Evolutionary conservation across 2,113 vertebrate species (phyloP).

Genomic region (Butorides virescens): DNA sequence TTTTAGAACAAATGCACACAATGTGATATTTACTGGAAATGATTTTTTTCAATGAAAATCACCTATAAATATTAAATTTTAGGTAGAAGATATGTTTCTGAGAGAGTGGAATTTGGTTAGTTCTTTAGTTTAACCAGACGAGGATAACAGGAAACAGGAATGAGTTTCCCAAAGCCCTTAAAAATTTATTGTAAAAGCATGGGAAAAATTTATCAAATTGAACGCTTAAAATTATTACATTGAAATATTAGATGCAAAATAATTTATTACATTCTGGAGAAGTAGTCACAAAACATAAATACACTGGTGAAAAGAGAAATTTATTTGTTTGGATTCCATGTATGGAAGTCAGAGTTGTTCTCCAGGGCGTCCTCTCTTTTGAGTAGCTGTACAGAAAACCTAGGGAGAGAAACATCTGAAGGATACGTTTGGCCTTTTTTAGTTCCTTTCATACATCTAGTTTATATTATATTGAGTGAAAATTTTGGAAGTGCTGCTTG

Average conservation of each 20-base stretch:
- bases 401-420: not conserved
- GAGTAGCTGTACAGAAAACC: not conserved
- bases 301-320: not conserved
- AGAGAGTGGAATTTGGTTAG: not conserved
- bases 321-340: not conserved
- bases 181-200: not conserved
- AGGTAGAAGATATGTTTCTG: not conserved
- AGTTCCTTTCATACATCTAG: not conserved
- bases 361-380: not conserved
- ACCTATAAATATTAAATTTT: not conserved
- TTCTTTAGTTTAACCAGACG: not conserved
- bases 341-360: not conserved
- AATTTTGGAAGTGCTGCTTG: not conserved
- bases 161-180: not conserved
- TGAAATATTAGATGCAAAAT: not conserved
- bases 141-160: not conserved
- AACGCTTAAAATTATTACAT: not conserved
- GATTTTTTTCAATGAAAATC: not conserved
- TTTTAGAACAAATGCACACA: not conserved
- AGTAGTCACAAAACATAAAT: not conserved
- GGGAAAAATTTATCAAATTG: not conserved
- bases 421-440: rapidly evolving
- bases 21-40: not conserved
- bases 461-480: not conserved
- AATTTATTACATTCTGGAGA: not conserved